Percentiles rank a stretch among this genome's conserved stretches.
Evolutionary conservation across 2,797 vertebrate species (phyloP).

Genomic region (Acipenser transmontanus): DNA sequence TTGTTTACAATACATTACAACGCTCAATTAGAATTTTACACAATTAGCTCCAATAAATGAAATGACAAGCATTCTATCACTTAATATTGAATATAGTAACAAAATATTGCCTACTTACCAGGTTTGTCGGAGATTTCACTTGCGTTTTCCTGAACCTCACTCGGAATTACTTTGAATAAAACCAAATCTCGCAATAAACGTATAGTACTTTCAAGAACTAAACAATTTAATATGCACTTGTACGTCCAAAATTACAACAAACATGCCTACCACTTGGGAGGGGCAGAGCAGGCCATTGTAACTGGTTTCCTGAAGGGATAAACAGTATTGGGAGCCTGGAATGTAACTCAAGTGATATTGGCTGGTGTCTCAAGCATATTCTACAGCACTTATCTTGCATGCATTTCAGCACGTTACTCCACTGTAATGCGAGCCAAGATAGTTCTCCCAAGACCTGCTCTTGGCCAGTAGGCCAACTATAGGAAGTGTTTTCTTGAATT

Average conservation of each 20-base stretch:
- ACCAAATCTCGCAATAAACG: conserved; percentile 60
- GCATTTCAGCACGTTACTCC: conserved; percentile 18
- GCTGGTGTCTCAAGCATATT: neutral
- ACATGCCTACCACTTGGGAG: neutral
- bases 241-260: neutral
- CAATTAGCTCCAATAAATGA: too few species aligned
- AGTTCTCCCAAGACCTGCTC: conserved; percentile 1
- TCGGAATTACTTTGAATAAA: conserved; percentile 71
- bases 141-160: conserved; percentile 65
- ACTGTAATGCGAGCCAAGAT: conserved; percentile 2
- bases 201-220: conserved; percentile 40
- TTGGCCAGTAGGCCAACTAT: neutral
- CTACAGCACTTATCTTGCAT: neutral
- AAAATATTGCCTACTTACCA: conserved; percentile 49
- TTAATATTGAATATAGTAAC: conserved; percentile 24
- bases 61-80: conserved; percentile 34
- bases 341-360: neutral
- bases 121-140: conserved; percentile 56
- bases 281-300: neutral
- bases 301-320: too few species aligned
- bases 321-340: too few species aligned
- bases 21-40: too few species aligned
- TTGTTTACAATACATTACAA: too few species aligned
- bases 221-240: neutral
- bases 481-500: neutral